Evolutionary conservation across 2,888 invertebrate species (phyloP), one percentile per base, ranked within the genome.

Genomic region (Mamestra brassicae): DNA sequence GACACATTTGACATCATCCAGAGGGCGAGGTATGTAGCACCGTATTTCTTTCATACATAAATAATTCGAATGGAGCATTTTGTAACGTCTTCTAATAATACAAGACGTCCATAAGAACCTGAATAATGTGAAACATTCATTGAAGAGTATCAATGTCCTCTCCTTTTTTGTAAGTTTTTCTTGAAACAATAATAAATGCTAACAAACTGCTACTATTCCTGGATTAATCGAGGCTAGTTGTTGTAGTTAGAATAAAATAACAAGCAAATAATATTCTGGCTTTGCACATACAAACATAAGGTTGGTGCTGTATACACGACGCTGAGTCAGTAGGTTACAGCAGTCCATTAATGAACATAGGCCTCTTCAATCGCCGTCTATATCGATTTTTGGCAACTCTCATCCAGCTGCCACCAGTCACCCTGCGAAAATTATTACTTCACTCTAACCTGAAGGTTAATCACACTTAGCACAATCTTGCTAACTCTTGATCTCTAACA

Each of bases 1-100:
- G 98, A 98, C 94, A 99, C 99, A 1, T 99, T 98, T 92, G 98
- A 99, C 87, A 98, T 99, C 86, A 97, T 99, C 58, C 98, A 98
- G 87, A 97, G 99, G 90, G 99, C 99, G 26, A 98, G 98, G 98
- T 98, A 94, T 91, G 85, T 76, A 70, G 55, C 61, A 15, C 15
- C 52, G 8, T 54, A 34, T 65, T 76, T 17, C 26, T 26, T 57
- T 34, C 42, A 62, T 17, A 45, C 26, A 13, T 11, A 42, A 4
- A 1, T 42, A 38, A 38, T 42, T 38, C 4, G 26, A n/a, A 45
- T 61, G 13, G 11, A 4, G 3, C 1, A 26, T n/a, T 61, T 61
- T 61, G 42, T n/a, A 60, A 38, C 10, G 17, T 3, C 1, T 38
- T 38, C 6, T 10, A 7, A 15, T 15, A 26, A 26, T 26, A 26